Evolutionary conservation across 1,140 invertebrate genomes (phyloP).

Genomic region (Drosophila triauraria): DNA sequence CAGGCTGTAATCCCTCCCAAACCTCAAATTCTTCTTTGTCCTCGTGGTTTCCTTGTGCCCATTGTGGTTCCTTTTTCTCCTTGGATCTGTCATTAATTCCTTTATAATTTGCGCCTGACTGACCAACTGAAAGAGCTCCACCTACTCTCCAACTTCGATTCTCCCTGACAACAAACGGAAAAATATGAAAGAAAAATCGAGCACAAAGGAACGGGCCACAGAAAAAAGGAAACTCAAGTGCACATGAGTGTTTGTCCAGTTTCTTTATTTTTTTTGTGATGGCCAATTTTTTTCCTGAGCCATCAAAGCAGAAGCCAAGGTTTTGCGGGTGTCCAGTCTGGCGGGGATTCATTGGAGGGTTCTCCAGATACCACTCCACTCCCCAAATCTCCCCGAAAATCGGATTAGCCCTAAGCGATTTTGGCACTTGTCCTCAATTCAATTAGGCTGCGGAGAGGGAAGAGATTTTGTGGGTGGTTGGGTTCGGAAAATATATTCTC

Average conservation of each 20-base stretch:
- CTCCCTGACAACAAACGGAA: slow-evolving; percentile 47
- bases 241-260: slow-evolving; percentile 59
- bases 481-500: slow-evolving; percentile 49
- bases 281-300: slow-evolving; percentile 26
- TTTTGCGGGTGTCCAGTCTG: slow-evolving; percentile 73
- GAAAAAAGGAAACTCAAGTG: slow-evolving; percentile 65
- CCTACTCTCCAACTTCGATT: slow-evolving; percentile 40
- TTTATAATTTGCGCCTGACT: slow-evolving; percentile 83
- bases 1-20: slow-evolving; percentile 64
- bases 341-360: slow-evolving; percentile 42
- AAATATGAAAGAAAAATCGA: slow-evolving; percentile 61
- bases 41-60: slow-evolving; percentile 59
- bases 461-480: slow-evolving; percentile 34
- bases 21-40: slow-evolving; percentile 52
- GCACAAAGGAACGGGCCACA: slow-evolving; percentile 50
- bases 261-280: slow-evolving; percentile 42
- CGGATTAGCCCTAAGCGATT: slow-evolving; percentile 77
- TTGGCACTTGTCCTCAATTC: slow-evolving; percentile 78
- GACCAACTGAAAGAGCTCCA: slow-evolving; percentile 65
- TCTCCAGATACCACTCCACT: slow-evolving; percentile 12
- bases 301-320: slow-evolving; percentile 65
- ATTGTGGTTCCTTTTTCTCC: slow-evolving; percentile 53
- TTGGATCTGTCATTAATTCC: slow-evolving; percentile 74
- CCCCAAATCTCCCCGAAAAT: slow-evolving; percentile 72
- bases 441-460: slow-evolving; percentile 65